Conservation (phyloP, 2,797 vertebrate genomes). For the Synaphobranchus kaupii region DNA sequence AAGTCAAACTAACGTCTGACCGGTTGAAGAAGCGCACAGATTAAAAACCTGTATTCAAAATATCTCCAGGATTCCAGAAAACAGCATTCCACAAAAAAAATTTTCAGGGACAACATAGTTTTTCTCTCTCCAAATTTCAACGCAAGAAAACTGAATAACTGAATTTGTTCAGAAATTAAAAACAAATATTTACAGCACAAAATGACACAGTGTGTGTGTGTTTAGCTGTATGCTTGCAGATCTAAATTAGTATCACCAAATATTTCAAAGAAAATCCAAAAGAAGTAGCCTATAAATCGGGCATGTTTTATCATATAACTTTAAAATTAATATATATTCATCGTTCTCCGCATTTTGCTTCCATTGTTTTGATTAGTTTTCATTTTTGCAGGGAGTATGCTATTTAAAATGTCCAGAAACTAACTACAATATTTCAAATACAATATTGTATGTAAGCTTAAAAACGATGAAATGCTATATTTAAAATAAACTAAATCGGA, state of each 20-base stretch:
- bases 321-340: conserved; percentile 34
- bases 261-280: neutral
- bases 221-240: neutral
- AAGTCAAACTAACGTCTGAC: neutral
- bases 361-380: conserved; percentile 43
- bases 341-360: conserved; percentile 53
- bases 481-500: neutral
- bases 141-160: conserved; percentile 14
- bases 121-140: neutral
- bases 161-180: conserved; percentile 26
- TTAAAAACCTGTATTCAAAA: neutral
- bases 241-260: neutral
- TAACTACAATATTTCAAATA: neutral
- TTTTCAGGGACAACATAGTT: neutral
- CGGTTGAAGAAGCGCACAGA: neutral
- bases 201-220: conserved; percentile 8
- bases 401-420: conserved; percentile 27
- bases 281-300: neutral
- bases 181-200: neutral
- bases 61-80: neutral
- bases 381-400: conserved; percentile 53
- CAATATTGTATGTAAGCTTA: neutral
- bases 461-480: neutral
- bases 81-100: neutral
- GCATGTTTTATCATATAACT: conserved; percentile 35